phyloP scores from a whole-genome alignment of 1,140 invertebrate genomes.

The Drosophila willistoni region DNA sequence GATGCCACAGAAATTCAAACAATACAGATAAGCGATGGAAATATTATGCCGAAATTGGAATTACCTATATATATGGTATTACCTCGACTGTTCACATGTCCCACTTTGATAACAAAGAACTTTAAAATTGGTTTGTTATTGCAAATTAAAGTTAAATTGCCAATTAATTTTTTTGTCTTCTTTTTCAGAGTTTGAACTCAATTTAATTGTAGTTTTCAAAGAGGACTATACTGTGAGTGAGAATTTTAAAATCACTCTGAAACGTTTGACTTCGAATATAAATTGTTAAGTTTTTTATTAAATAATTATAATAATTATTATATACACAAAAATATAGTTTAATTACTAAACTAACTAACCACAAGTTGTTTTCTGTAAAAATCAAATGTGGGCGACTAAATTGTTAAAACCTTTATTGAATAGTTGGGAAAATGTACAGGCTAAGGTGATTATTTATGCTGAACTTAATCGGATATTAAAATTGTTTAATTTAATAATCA shows the following conservation, averaged over 20 bases:
- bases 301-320: neutral
- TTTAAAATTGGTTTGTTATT: conserved; percentile 95
- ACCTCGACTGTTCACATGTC: conserved; percentile 97
- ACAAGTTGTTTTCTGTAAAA: no score
- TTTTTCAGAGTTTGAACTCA: conserved; percentile 96
- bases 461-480: no score
- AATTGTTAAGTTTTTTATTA: conserved; percentile 7
- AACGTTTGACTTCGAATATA: conserved; percentile 41
- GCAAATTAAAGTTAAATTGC: conserved; percentile 39
- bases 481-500: no score
- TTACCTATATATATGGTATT: conserved; percentile 98
- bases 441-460: no score
- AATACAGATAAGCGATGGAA: conserved; percentile 97
- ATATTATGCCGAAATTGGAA: conserved; percentile 90
- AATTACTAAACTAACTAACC: no score
- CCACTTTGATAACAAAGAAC: conserved; percentile 94
- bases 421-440: no score
- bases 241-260: conserved; percentile 89
- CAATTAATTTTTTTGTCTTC: conserved; percentile 41
- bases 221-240: conserved; percentile 97
- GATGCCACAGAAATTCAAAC: conserved; percentile 99
- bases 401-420: no score
- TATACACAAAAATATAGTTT: neutral
- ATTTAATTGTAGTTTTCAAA: conserved; percentile 96
- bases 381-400: no score